Percentiles rank a stretch among this genome's conserved stretches.
Evolutionary conservation across 1,140 invertebrate genomes (phyloP).

Genomic region (Dendroctonus ponderosae): DNA sequence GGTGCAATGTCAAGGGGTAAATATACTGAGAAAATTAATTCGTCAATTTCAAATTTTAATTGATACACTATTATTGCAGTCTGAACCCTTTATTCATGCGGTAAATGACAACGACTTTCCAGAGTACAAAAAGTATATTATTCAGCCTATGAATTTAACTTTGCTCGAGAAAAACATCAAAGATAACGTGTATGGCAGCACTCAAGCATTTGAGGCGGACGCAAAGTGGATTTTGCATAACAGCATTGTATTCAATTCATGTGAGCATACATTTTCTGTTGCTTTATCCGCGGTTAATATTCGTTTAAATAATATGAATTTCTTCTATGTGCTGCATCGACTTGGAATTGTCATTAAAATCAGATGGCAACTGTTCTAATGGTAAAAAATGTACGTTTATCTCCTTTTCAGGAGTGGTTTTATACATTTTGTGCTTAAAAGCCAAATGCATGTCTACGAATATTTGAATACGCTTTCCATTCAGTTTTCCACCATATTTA

Average conservation of each 20-base stretch:
- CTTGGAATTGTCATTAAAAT: slow-evolving; percentile 35
- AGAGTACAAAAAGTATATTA: slow-evolving; percentile 76
- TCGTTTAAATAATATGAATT: not conserved
- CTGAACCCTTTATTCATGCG: slow-evolving; percentile 71
- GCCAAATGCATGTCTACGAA: not conserved
- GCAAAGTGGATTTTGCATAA: slow-evolving; percentile 92
- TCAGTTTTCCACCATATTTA: not conserved
- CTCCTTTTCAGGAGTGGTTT: not conserved
- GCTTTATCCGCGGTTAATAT: slow-evolving; percentile 5
- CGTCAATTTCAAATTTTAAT: not conserved
- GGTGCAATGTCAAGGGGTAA: slow-evolving; percentile 70
- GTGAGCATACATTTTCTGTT: slow-evolving; percentile 55
- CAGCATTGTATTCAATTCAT: slow-evolving; percentile 83
- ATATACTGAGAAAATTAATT: slow-evolving; percentile 30
- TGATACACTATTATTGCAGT: slow-evolving; percentile 49
- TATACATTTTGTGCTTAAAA: not conserved
- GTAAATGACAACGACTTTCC: slow-evolving; percentile 68
- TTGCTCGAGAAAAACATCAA: slow-evolving; percentile 75
- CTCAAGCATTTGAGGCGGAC: slow-evolving; percentile 85
- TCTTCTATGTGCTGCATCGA: slow-evolving; percentile 26
- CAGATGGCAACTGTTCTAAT: slow-evolving; percentile 20
- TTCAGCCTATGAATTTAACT: slow-evolving; percentile 81
- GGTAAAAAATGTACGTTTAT: slow-evolving; percentile 27
- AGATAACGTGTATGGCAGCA: slow-evolving; percentile 79
- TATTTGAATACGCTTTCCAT: slow-evolving; percentile 22